Conservation (phyloP, 2,888 invertebrate genomes). For the Archips crataeganus region DNA sequence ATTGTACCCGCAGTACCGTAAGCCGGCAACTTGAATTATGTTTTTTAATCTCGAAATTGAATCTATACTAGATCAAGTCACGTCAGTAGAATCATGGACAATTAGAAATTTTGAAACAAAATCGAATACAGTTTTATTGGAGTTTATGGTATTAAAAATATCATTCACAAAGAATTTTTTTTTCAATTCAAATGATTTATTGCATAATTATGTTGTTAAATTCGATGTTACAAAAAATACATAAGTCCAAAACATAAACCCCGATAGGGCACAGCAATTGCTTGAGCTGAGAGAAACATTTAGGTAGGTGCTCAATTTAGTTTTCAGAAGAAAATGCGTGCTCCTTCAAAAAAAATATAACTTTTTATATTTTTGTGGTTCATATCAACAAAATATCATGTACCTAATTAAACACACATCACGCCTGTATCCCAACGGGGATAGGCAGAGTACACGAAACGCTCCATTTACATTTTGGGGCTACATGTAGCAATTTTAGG, state of each 20-base stretch:
- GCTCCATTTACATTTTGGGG: too few relatives aligned
- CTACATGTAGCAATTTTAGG: too few relatives aligned
- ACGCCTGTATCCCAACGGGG: too few relatives aligned
- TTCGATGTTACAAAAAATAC: too few relatives aligned
- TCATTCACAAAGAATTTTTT: not conserved
- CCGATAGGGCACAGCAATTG: too few relatives aligned
- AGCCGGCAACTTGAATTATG: slow-evolving; percentile 13
- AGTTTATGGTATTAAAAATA: not conserved
- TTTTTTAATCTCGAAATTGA: slow-evolving; percentile 20
- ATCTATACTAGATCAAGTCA: slow-evolving; percentile 5
- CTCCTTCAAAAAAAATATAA: not conserved
- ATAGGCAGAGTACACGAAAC: too few relatives aligned
- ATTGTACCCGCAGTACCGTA: slow-evolving; percentile 23
- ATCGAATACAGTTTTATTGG: not conserved
- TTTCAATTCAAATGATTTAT: too few relatives aligned
- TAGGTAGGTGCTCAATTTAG: not conserved
- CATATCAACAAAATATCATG: too few relatives aligned
- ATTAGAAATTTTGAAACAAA: not conserved
- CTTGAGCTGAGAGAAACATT: not conserved
- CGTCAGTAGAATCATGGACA: not conserved
- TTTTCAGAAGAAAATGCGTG: not conserved
- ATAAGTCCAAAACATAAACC: too few relatives aligned
- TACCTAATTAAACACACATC: too few relatives aligned
- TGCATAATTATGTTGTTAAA: too few relatives aligned
- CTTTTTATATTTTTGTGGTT: too few relatives aligned